These are phyloP conservation scores for Brienomyrus brachyistius DNA, from an alignment of 2,113 vertebrate genomes.

Conservation along the genomic window DNA sequence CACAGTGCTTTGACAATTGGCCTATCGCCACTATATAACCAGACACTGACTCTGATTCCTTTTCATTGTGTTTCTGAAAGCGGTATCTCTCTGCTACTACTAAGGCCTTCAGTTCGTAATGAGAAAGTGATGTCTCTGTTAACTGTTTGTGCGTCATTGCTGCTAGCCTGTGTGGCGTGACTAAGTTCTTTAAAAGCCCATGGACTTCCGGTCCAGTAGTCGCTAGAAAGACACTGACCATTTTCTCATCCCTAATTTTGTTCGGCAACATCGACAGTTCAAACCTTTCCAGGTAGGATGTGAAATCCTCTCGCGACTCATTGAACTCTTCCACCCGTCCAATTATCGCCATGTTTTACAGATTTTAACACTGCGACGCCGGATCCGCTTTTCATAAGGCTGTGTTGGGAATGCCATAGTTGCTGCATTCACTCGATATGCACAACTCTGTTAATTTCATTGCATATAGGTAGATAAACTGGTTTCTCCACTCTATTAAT, in stretches of 20 bases:
- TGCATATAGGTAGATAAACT: too few relatives aligned
- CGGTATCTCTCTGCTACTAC: background rate
- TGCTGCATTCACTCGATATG: too few relatives aligned
- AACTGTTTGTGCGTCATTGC: background rate
- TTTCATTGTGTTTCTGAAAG: background rate
- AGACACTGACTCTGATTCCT: background rate
- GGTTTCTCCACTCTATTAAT: too few relatives aligned
- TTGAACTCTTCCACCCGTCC: background rate
- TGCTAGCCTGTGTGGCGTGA: background rate
- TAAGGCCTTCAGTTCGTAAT: background rate
- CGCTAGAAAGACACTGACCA: background rate
- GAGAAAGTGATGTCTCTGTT: background rate
- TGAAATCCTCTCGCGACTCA: background rate
- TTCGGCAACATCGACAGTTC: background rate
- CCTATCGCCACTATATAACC: background rate
- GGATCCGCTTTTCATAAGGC: too few relatives aligned
- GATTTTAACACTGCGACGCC: too few relatives aligned
- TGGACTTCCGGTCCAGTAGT: background rate
- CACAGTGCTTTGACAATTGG: background rate
- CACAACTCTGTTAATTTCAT: too few relatives aligned
- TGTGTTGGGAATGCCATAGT: too few relatives aligned
- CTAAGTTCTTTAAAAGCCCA: background rate
- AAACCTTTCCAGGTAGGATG: background rate
- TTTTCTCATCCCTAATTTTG: background rate
- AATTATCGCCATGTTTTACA: too few relatives aligned